Percentiles rank a stretch among this genome's conserved stretches.
These are phyloP conservation scores for Acanthosepion esculentum DNA, from an alignment of 2,888 invertebrate species.

Conservation along the genomic window DNA sequence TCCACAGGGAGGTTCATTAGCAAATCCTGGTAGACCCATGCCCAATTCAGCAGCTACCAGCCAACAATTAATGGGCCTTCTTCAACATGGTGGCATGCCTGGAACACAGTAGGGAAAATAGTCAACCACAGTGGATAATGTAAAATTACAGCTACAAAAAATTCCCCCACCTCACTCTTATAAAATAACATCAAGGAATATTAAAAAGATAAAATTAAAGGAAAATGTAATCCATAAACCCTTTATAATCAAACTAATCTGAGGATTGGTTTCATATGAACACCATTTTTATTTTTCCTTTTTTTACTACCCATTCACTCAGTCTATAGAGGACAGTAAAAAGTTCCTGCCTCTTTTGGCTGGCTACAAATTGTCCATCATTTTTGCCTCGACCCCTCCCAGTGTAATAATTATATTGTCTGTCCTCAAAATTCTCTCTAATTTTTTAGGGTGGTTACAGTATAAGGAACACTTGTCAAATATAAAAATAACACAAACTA, in stretches of 20 bases:
- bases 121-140: background rate
- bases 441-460: background rate
- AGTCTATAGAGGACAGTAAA: background rate
- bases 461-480: background rate
- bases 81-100: slow-evolving; percentile 14
- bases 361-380: background rate
- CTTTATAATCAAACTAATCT: background rate
- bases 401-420: slow-evolving; percentile 16
- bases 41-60: slow-evolving; percentile 17
- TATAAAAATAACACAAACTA: background rate
- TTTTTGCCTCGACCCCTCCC: background rate
- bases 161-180: background rate
- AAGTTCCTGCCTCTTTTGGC: background rate
- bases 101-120: slow-evolving; percentile 25
- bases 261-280: background rate
- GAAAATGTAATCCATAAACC: too few species aligned
- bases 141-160: background rate
- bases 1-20: slow-evolving; percentile 25
- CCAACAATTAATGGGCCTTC: slow-evolving; percentile 38
- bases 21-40: background rate
- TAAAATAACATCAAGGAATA: too few species aligned
- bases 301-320: background rate
- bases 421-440: background rate
- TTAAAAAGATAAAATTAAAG: too few species aligned
- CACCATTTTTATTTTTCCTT: background rate